Conservation (phyloP, 2,113 vertebrate genomes). For the Neofelis nebulosa region DNA sequence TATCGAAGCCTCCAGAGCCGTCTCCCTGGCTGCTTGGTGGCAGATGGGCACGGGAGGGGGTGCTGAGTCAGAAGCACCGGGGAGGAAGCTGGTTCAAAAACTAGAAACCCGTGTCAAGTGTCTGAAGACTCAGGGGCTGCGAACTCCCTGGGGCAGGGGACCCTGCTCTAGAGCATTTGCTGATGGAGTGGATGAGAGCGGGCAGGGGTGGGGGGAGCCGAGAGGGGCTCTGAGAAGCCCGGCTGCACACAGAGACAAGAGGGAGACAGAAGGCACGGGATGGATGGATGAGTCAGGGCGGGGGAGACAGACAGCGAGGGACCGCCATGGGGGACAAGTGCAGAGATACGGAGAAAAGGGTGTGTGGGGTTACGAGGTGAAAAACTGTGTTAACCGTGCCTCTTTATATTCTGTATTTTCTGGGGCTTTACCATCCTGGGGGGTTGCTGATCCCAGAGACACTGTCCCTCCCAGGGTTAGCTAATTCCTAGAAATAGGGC, state of each 20-base stretch:
- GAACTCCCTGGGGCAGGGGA: neutral
- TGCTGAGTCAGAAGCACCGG: neutral
- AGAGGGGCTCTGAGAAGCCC: neutral
- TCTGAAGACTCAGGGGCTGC: neutral
- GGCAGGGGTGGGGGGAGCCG: neutral
- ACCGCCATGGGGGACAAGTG: too few relatives aligned
- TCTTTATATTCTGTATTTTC: neutral
- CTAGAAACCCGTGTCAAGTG: neutral
- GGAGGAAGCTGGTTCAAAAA: neutral
- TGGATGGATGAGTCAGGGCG: neutral
- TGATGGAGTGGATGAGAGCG: neutral
- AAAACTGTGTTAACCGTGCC: neutral
- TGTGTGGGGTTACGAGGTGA: neutral
- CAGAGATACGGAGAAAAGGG: too few relatives aligned
- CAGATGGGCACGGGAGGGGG: neutral
- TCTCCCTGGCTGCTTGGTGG: neutral
- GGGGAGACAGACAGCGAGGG: neutral
- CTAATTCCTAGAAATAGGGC: neutral
- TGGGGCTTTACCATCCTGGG: neutral
- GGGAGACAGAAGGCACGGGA: neutral
- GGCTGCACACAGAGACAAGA: neutral
- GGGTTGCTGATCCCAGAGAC: neutral
- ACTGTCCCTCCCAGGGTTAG: neutral
- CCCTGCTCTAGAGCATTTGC: neutral
- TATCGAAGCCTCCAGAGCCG: neutral